Evolutionary conservation across 2,113 vertebrate genomes (phyloP), one percentile per base, ranked within the genome.

Genomic region (Aleadryas rufinucha): DNA sequence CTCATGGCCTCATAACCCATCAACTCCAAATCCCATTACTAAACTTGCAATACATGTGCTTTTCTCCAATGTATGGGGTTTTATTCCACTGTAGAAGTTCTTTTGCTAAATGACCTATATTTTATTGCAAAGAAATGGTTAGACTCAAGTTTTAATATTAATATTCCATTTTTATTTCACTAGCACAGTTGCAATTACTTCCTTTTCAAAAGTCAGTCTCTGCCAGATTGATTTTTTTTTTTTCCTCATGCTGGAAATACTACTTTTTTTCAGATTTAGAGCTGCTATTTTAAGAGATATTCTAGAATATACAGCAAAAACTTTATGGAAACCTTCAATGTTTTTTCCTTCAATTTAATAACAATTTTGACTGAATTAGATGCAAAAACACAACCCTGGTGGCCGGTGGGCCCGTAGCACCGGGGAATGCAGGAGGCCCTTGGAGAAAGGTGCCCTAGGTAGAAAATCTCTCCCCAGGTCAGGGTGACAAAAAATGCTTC

Each of bases 311-410:
- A 90, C 75, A 84, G 27, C 2, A 68, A 86, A 97, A 91, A 64
- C 2, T 24, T 53, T 94, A 87, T 18, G 14, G 90, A 96, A 92
- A 91, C 44, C 33, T 89, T 95, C 75, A 91, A 2, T 77, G 28
- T 21, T 94, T 97, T 95, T 52, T 23, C 71, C 74, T 95, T 94
- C 54, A 66, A 21, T 83, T 87, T 89, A 84, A 79, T 91, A 84
- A 89, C 47, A 93, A 76, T 3, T 89, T 90, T 96, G 75, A 66
- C 77, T 96, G 78, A 59, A 83, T 96, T 92, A 96, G 84, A 93
- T 91, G 78, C 44, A 95, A 95, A 95, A 80, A 8, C 60, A 79
- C 26, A n/a, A n/a, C n/a, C n/a, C n/a, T n/a, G n/a, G n/a, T n/a
- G n/a, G n/a, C n/a, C n/a, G n/a, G n/a, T n/a, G n/a, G n/a, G n/a